Evolutionary conservation across 2,888 invertebrate species (phyloP).

Genomic region (Halocaridina rubra): DNA sequence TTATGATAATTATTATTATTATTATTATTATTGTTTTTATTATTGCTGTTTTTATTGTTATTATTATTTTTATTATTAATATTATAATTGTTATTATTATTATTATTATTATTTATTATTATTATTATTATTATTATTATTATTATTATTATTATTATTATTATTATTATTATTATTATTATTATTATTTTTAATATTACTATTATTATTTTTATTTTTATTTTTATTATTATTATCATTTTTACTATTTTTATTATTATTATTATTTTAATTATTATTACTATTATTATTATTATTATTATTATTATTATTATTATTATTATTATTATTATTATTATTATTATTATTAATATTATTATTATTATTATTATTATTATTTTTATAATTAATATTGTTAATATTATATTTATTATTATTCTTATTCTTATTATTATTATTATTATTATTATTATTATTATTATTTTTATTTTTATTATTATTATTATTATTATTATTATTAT

Average conservation of each 20-base stretch:
- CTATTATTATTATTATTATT: background rate
- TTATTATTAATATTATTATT: background rate
- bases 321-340: background rate
- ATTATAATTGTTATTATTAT: background rate
- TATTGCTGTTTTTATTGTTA: background rate
- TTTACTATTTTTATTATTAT: background rate
- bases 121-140: background rate
- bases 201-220: background rate
- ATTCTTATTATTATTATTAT: conserved; percentile 3
- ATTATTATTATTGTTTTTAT: background rate
- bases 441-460: conserved; percentile 1
- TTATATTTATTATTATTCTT: background rate
- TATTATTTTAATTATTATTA: background rate
- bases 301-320: background rate
- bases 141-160: background rate
- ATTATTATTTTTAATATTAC: background rate
- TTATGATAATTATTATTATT: background rate
- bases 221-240: background rate
- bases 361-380: background rate
- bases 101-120: background rate
- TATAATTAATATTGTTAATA: background rate
- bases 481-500: background rate
- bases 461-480: background rate
- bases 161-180: background rate
- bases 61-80: background rate